Evolutionary conservation across 2,888 invertebrate genomes (phyloP).

Genomic region (Brachyptera risi): DNA sequence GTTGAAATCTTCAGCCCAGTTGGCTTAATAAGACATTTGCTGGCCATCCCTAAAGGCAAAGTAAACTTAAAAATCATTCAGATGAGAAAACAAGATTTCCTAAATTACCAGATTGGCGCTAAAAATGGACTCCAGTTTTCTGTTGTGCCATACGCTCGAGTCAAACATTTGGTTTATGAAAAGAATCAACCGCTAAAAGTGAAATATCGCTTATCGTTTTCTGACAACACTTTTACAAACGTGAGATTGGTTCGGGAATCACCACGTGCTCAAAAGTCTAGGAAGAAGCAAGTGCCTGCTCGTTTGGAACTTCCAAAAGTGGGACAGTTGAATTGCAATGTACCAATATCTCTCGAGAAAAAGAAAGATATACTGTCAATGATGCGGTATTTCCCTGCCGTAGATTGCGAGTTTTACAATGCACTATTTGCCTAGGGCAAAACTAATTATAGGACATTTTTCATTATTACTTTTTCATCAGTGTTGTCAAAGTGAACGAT

Average conservation of each 20-base stretch:
- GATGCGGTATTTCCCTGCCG: neutral
- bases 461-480: neutral
- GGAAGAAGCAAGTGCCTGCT: neutral
- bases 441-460: neutral
- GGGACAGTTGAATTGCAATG: neutral
- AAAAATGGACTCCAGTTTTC: neutral
- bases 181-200: constrained; percentile 6
- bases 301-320: neutral
- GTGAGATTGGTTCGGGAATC: neutral
- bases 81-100: constrained; percentile 19
- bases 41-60: neutral
- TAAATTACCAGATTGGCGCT: constrained; percentile 49
- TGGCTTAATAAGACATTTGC: neutral
- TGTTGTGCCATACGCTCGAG: neutral
- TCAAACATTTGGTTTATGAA: neutral
- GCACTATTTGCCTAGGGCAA: neutral
- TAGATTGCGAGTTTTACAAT: neutral
- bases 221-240: neutral
- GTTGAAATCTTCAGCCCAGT: neutral
- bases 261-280: neutral
- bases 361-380: constrained; percentile 5
- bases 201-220: neutral
- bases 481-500: too few relatives aligned
- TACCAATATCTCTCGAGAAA: neutral
- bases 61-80: neutral